Conservation (phyloP, 2,113 vertebrate species). For the Nycticebus coucang region DNA sequence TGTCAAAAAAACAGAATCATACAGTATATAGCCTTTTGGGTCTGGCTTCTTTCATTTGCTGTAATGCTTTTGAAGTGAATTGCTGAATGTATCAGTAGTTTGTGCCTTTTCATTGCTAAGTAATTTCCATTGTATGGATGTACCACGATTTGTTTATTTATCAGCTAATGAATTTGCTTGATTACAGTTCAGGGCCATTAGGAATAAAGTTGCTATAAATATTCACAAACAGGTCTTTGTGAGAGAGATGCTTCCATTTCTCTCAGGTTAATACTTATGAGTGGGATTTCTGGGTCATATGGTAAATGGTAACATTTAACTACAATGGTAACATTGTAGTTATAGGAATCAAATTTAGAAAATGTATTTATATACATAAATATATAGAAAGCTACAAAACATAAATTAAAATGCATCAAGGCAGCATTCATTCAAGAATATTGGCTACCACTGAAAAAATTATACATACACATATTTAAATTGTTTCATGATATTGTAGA, state of each 20-base stretch:
- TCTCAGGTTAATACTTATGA: neutral
- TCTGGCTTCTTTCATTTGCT: neutral
- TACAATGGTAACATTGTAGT: too few relatives aligned
- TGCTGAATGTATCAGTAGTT: neutral
- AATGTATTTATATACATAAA: slow-evolving; percentile 42
- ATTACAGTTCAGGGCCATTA: neutral
- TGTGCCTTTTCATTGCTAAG: neutral
- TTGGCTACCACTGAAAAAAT: slow-evolving; percentile 21
- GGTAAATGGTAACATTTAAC: too few relatives aligned
- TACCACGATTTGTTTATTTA: neutral
- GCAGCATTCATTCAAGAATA: slow-evolving; percentile 48
- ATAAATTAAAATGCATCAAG: slow-evolving; percentile 21
- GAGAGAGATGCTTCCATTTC: neutral
- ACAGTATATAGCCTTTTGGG: neutral
- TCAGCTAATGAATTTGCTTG: neutral
- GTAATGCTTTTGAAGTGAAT: neutral
- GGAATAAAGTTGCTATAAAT: neutral
- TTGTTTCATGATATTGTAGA: neutral
- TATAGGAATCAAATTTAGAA: slow-evolving; percentile 35
- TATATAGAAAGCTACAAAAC: neutral
- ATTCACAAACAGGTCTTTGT: neutral
- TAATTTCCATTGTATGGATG: neutral
- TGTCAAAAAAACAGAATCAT: neutral
- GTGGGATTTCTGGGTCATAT: neutral
- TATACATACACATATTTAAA: neutral